These are phyloP conservation scores for Brachionichthys hirsutus DNA, from an alignment of 2,113 vertebrate species.

Conservation along the genomic window DNA sequence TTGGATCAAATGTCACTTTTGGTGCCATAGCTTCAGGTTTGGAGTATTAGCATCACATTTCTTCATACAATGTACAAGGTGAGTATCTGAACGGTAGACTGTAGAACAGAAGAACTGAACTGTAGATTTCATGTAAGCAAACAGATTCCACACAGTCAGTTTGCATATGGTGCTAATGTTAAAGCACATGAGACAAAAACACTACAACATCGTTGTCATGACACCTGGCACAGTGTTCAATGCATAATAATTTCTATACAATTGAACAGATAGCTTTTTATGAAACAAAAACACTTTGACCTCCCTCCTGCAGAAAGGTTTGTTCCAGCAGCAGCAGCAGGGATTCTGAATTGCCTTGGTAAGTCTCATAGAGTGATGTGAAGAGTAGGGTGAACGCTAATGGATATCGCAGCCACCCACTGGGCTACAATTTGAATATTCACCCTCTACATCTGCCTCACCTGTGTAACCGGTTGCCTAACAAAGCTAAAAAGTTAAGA, in stretches of 20 bases:
- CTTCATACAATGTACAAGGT: too few species aligned
- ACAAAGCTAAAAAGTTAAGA: slow-evolving; percentile 4
- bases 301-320: slow-evolving; percentile 61
- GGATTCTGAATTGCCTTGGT: slow-evolving; percentile 53
- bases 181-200: too few species aligned
- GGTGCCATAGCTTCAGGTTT: background rate
- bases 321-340: slow-evolving; percentile 53
- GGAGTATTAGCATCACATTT: background rate
- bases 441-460: slow-evolving; percentile 11
- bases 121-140: background rate
- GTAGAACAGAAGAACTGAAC: background rate
- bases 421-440: slow-evolving; percentile 34
- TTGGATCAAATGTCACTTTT: slow-evolving; percentile 12
- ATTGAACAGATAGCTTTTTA: slow-evolving; percentile 43
- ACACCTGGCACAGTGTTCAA: slow-evolving; percentile 25
- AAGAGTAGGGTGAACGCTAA: slow-evolving; percentile 43
- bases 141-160: slow-evolving; percentile 24
- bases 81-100: background rate
- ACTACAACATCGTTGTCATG: slow-evolving; percentile 2
- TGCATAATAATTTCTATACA: slow-evolving; percentile 45
- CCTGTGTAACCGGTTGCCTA: slow-evolving; percentile 2
- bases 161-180: too few species aligned
- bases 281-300: slow-evolving; percentile 54
- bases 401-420: slow-evolving; percentile 34
- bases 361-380: slow-evolving; percentile 50